Conservation (phyloP, 1,140 invertebrate genomes). For the Tetragnatha versicolor region DNA sequence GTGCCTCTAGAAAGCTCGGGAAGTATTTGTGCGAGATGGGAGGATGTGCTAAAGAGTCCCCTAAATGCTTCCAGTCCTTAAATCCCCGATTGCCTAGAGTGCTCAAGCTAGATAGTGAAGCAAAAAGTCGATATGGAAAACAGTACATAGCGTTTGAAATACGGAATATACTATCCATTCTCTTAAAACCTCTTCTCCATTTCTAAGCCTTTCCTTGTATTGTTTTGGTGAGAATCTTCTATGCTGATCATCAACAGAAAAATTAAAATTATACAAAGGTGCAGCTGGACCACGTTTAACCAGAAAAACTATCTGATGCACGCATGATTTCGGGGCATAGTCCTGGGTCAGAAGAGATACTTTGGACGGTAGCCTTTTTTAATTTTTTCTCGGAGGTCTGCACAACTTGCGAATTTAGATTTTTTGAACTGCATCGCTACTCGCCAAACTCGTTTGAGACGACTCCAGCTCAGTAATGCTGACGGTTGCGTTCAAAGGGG, state of each 20-base stretch:
- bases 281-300: not conserved
- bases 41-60: not conserved
- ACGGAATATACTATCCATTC: not conserved
- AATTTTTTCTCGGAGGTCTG: not conserved
- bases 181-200: not conserved
- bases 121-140: not conserved
- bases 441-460: not conserved
- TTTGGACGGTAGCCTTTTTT: not conserved
- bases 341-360: not conserved
- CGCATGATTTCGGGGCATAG: not conserved
- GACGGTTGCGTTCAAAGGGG: not conserved
- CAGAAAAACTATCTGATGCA: not conserved
- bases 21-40: too few species aligned
- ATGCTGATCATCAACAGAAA: not conserved
- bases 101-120: not conserved
- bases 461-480: not conserved
- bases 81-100: not conserved
- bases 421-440: not conserved
- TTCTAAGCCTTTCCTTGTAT: not conserved
- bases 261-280: not conserved
- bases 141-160: not conserved
- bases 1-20: too few species aligned
- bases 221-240: not conserved
- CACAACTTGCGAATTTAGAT: not conserved
- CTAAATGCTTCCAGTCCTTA: not conserved